Conservation (phyloP, 2,797 vertebrate genomes). For the Gobio occitaniae region DNA sequence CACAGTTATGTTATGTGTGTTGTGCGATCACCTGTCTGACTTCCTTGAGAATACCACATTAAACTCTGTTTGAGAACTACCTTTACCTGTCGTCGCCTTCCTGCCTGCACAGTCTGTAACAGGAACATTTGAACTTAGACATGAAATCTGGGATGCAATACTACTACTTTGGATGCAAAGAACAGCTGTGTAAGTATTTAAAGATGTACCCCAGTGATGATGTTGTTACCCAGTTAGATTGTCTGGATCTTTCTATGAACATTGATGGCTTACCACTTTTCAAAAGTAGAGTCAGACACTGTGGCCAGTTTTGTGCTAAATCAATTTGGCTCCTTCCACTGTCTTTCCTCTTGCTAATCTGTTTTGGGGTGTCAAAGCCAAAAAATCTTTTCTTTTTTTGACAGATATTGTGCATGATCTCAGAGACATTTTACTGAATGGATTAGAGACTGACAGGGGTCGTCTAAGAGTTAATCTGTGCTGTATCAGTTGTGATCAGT, state of each 20-base stretch:
- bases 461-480: background rate
- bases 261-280: background rate
- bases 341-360: background rate
- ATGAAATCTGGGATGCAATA: too few relatives aligned
- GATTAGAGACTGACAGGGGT: background rate
- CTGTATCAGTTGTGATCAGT: too few relatives aligned
- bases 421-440: background rate
- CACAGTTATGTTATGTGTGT: too few relatives aligned
- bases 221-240: background rate
- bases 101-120: too few relatives aligned
- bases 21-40: too few relatives aligned
- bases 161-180: background rate
- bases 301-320: slow-evolving; percentile 1
- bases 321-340: background rate
- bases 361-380: background rate
- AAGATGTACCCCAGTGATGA: background rate
- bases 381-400: background rate
- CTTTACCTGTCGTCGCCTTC: too few relatives aligned
- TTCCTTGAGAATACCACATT: too few relatives aligned
- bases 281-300: background rate
- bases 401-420: background rate
- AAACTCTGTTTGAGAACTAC: too few relatives aligned
- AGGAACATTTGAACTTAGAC: too few relatives aligned
- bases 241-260: background rate
- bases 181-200: background rate